A percentile compares a stretch with the other conserved stretches of the same genome.
These are phyloP conservation scores for Drosophila subpulchrella DNA, from an alignment of 1,140 invertebrate genomes.

Conservation along the genomic window DNA sequence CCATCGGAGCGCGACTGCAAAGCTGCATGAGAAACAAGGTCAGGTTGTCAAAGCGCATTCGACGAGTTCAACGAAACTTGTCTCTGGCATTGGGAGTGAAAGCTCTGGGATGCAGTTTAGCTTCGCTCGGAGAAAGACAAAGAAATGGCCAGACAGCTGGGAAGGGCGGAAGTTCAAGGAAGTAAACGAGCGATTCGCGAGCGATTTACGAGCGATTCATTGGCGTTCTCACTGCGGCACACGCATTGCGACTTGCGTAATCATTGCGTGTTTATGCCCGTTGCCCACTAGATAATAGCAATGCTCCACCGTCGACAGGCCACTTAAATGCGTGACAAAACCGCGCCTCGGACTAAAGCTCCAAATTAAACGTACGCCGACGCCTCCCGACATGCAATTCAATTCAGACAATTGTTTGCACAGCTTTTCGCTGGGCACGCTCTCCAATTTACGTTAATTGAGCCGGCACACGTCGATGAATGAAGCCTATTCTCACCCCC, in stretches of 20 bases:
- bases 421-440: slow-evolving; percentile 55
- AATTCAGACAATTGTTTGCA: slow-evolving; percentile 47
- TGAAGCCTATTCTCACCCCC: slow-evolving; percentile 15
- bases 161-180: slow-evolving; percentile 23
- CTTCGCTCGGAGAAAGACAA: slow-evolving; percentile 16
- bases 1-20: slow-evolving; percentile 47
- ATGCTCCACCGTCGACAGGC: slow-evolving; percentile 43
- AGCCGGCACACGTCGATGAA: slow-evolving; percentile 58
- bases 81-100: slow-evolving; percentile 61
- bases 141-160: not conserved
- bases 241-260: slow-evolving; percentile 1
- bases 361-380: slow-evolving; percentile 26
- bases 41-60: slow-evolving; percentile 61
- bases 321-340: slow-evolving; percentile 54
- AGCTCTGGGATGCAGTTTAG: slow-evolving; percentile 54
- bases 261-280: slow-evolving; percentile 7
- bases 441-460: slow-evolving; percentile 72
- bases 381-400: slow-evolving; percentile 36
- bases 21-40: slow-evolving; percentile 65
- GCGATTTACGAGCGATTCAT: slow-evolving; percentile 25
- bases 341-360: slow-evolving; percentile 36
- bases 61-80: slow-evolving; percentile 68
- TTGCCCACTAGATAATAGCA: slow-evolving; percentile 8
- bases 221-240: slow-evolving; percentile 14
- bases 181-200: slow-evolving; percentile 2